phyloP scores from a whole-genome alignment of 1,140 invertebrate species.

The Cyrtorhinus lividipennis region DNA sequence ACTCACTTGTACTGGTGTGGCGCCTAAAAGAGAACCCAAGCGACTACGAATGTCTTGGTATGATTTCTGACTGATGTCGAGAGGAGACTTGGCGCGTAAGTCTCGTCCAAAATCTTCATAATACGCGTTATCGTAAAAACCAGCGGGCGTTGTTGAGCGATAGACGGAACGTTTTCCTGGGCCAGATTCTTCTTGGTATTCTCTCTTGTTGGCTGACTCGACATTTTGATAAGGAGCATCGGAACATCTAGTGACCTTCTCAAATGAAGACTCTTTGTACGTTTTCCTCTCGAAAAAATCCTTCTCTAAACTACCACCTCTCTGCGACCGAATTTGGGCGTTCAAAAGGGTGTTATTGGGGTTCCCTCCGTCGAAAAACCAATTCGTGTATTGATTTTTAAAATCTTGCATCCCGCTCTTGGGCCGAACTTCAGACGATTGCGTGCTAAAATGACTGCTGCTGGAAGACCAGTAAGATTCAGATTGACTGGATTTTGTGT shows the following conservation, averaged over 20 bases:
- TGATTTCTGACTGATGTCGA: not conserved
- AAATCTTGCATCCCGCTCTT: no score
- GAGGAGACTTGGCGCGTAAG: not conserved
- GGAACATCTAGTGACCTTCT: not conserved
- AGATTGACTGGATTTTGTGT: no score
- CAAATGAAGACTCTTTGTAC: not conserved
- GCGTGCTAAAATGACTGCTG: no score
- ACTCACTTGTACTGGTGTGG: not conserved
- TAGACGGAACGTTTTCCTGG: not conserved
- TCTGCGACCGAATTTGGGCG: not conserved
- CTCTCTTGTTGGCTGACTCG: not conserved
- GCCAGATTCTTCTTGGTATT: constrained; percentile 10
- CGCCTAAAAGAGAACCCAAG: not conserved
- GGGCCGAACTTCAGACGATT: no score
- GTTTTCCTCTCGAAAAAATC: constrained; percentile 3
- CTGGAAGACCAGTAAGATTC: no score
- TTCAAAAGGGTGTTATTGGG: no score
- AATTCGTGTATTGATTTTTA: no score
- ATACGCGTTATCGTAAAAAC: constrained; percentile 7
- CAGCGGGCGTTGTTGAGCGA: not conserved
- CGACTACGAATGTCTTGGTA: not conserved
- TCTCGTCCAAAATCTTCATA: not conserved
- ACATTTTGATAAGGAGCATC: constrained; percentile 9
- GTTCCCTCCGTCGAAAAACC: no score
- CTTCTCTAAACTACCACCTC: not conserved